Evolutionary conservation across 1,140 invertebrate species (phyloP), one percentile per base, ranked within the genome.

Genomic region (Manduca sexta): DNA sequence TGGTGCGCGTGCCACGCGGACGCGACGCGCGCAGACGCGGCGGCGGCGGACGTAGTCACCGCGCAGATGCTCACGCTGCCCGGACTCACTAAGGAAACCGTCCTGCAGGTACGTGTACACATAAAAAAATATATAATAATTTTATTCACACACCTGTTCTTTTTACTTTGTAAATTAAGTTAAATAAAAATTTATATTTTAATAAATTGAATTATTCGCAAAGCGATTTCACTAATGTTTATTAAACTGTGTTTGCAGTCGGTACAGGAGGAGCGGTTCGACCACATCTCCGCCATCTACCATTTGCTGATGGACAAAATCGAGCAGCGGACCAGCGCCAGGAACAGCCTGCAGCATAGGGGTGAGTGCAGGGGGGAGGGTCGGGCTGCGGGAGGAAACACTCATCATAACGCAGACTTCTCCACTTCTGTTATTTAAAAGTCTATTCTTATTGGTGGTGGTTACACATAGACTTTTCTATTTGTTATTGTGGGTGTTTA

Each of bases 221-320:
- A n/a, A n/a, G n/a, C n/a, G n/a, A n/a, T n/a, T n/a, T n/a, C n/a
- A n/a, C n/a, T n/a, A n/a, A n/a, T n/a, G n/a, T n/a, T n/a, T n/a
- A n/a, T n/a, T n/a, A n/a, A n/a, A 26, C 8, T 26, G 21, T 26
- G 0, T 42, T 82, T 87, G 11, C 88, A 94, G 90, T 94, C 95
- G n/a, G 90, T 99, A 38, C 90, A 92, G 65, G 92, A 92, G 60
- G 93, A 95, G 61, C 89, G 93, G 7, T 99, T 97, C 84, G 97
- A 99, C 84, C 96, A 98, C 86, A 95, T 98, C 58, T 97, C 95
- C 64, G 97, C 97, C 38, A 98, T 99, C 65, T 99, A 99, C 81
- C 94, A 98, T 86, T 89, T 99, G 51, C 88, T 99, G 10, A 89
- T 94, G 56, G 95, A 97, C 65, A 94, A 94, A 76, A 70, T 93